phyloP scores from a whole-genome alignment of 2,888 invertebrate species.

The Sarcophaga carnaria region DNA sequence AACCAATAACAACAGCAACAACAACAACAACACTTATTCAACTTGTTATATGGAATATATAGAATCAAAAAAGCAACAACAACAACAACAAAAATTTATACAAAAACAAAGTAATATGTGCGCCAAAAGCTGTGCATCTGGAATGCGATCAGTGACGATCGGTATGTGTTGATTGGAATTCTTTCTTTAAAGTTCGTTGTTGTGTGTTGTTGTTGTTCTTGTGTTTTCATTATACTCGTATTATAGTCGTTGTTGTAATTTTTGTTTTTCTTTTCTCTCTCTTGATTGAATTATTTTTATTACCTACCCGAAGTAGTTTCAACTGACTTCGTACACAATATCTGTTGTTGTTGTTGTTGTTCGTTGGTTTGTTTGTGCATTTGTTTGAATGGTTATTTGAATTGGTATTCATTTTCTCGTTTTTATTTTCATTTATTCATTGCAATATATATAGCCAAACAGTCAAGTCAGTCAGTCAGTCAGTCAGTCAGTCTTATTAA shows the following conservation, averaged over 20 bases:
- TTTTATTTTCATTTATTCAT: slow-evolving; percentile 24
- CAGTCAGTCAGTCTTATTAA: slow-evolving; percentile 50
- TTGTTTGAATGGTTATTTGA: slow-evolving; percentile 6
- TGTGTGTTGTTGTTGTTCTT: background rate
- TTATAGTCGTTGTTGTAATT: background rate
- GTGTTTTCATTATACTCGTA: background rate
- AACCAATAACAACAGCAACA: slow-evolving; percentile 10
- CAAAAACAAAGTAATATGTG: slow-evolving; percentile 38
- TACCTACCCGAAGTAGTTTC: slow-evolving; percentile 51
- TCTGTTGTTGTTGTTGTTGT: background rate
- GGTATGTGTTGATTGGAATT: slow-evolving; percentile 74
- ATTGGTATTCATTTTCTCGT: background rate
- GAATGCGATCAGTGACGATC: slow-evolving; percentile 73
- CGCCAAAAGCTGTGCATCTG: slow-evolving; percentile 66
- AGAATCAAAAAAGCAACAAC: background rate
- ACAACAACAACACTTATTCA: slow-evolving; percentile 7
- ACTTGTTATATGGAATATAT: background rate
- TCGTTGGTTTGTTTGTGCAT: background rate
- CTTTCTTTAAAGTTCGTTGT: slow-evolving; percentile 40
- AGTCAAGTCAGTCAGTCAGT: slow-evolving; percentile 2
- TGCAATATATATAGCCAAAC: background rate
- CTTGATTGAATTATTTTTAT: slow-evolving; percentile 73
- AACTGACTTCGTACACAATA: background rate
- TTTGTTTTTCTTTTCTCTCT: slow-evolving; percentile 43
- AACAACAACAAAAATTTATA: slow-evolving; percentile 13